A percentile compares a stretch with the other conserved stretches of the same genome.
These are phyloP conservation scores for Tenebrio molitor DNA, from an alignment of 1,140 invertebrate genomes.

Conservation along the genomic window DNA sequence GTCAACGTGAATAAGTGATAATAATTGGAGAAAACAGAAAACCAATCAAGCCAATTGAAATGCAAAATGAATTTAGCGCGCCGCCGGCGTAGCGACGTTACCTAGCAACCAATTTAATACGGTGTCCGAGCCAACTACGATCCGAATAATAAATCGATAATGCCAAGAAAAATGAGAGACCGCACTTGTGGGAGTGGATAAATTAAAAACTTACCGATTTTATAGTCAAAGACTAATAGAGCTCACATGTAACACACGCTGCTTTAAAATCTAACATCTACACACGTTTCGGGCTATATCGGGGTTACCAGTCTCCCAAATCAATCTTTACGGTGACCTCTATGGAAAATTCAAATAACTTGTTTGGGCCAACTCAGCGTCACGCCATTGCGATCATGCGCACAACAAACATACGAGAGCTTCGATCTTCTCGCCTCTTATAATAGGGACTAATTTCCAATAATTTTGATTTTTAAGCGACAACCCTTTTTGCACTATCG, in stretches of 20 bases:
- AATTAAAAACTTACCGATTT: conserved; percentile 26
- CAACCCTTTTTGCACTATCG: background rate
- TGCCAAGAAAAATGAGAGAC: background rate
- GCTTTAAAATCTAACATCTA: conserved; percentile 29
- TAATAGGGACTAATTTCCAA: background rate
- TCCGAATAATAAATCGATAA: conserved; percentile 6
- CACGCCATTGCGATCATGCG: conserved; percentile 20
- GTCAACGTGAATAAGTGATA: conserved; percentile 16
- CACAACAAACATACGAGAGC: background rate
- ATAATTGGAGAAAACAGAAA: conserved; percentile 25
- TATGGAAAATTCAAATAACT: conserved; percentile 19
- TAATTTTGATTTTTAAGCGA: background rate
- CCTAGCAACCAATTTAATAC: conserved; percentile 15
- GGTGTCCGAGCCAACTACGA: conserved; percentile 19
- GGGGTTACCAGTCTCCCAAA: conserved; percentile 31
- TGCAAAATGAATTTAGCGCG: conserved; percentile 32
- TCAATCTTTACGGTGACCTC: conserved; percentile 24
- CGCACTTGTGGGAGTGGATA: background rate
- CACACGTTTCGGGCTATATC: conserved; percentile 34
- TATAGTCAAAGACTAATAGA: conserved; percentile 23
- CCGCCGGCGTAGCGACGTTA: conserved; percentile 21
- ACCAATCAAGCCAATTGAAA: background rate
- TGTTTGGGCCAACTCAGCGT: conserved; percentile 4
- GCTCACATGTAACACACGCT: conserved; percentile 25
- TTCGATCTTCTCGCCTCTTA: background rate